A percentile compares a stretch with the other conserved stretches of the same genome.
Evolutionary conservation across 2,888 invertebrate genomes (phyloP).

Genomic region (Smittia aterrima): DNA sequence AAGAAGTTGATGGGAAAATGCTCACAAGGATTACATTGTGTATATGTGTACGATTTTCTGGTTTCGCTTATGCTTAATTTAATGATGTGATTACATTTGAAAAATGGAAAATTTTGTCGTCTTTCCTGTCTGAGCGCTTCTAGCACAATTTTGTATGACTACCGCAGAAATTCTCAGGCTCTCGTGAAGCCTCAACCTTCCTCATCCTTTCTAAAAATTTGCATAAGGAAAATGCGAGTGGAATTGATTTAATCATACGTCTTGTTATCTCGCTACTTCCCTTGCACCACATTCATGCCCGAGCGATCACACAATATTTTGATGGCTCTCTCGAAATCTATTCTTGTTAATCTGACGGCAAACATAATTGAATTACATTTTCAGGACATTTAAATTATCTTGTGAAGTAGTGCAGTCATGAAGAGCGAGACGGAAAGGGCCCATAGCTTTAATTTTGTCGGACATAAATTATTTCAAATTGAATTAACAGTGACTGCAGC

Average conservation of each 20-base stretch:
- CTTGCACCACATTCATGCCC: background rate
- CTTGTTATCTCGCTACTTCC: slow-evolving; percentile 1
- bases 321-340: background rate
- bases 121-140: background rate
- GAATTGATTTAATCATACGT: background rate
- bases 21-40: slow-evolving; percentile 29
- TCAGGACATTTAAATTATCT: slow-evolving; percentile 26
- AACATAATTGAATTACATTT: slow-evolving; percentile 17
- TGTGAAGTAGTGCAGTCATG: slow-evolving; percentile 7
- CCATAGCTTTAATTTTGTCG: background rate
- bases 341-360: slow-evolving; percentile 12
- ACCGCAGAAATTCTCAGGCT: background rate
- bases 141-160: background rate
- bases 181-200: background rate
- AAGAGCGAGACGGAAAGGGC: background rate
- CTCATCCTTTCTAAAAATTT: background rate
- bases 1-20: slow-evolving; percentile 35
- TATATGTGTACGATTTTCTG: slow-evolving; percentile 37
- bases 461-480: slow-evolving; percentile 18
- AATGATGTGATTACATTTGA: slow-evolving; percentile 41
- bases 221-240: background rate
- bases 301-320: slow-evolving; percentile 4
- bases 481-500: slow-evolving; percentile 12
- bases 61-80: slow-evolving; percentile 39
- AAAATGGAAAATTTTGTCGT: slow-evolving; percentile 29